Base-by-base conservation (phyloP, 2,797 vertebrate genomes). In the Cirrhinus molitorella region DNA sequence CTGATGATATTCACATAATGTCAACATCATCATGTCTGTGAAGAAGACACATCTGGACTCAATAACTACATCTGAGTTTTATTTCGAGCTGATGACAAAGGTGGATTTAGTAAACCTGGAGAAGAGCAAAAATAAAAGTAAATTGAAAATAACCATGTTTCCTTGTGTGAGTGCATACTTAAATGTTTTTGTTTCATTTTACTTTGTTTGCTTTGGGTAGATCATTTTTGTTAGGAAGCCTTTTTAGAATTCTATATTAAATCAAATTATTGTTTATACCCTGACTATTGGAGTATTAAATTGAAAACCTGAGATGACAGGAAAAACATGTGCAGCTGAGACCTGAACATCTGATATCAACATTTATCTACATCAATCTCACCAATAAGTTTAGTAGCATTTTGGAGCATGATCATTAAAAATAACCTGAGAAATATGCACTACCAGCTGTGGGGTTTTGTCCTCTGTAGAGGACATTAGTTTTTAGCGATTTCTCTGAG, bases 221-320 rank as follows among this genome's bases (percentile, higher is more conserved):
- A 8, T 14, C 21, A n/a, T 40, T 40, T 43, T 40, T 7, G 37
- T 68, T 67, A n/a, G 2, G 19, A 6, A 2, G 9, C 65, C 9
- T 37, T 10, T 40, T 66, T 7, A 67, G 11, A 40, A n/a, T n/a
- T n/a, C 34, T 3, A 12, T 66, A 37, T 66, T 1, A 66, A 21
- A 43, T 67, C 2, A 43, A 23, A 43, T 14, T 0, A 68, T 23
- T 68, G 11, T 23, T 57, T 57, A 9, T 55, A n/a, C 9, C 10
- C 10, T 66, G 19, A n/a, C 28, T 65, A 28, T 4, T 65, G 2
- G 5, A 65, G 16, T 34, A 57, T 59, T 59, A 1, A 40, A 76
- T 59, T 43, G 34, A 59, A 76, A 76, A 75, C 12, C 73, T 75
- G 21, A 75, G 19, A 57, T 25, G 34, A 75, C 72, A 75, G 31